Percentiles rank a stretch among this genome's conserved stretches.
Evolutionary conservation across 2,113 vertebrate genomes (phyloP).

Genomic region (Fulmarus glacialis): DNA sequence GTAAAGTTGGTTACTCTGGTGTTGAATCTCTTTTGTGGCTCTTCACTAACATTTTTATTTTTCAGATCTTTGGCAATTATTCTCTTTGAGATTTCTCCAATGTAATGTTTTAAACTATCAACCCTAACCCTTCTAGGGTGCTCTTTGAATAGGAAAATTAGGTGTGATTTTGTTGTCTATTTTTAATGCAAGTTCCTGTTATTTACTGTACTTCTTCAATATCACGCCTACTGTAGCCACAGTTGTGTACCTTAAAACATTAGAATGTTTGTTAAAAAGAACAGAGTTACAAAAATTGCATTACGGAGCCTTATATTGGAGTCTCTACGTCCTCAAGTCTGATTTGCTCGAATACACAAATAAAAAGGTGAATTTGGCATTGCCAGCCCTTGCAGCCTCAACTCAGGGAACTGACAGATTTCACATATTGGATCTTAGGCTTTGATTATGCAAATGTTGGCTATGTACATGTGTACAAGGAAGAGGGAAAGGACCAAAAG

Average conservation of each 20-base stretch:
- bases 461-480: accelerated
- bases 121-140: neutral
- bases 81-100: neutral
- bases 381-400: neutral
- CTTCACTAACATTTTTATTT: neutral
- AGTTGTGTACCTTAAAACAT: neutral
- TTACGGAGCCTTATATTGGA: neutral
- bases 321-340: neutral
- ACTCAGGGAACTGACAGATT: neutral
- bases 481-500: neutral
- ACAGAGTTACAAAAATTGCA: neutral
- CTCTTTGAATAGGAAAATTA: neutral
- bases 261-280: neutral
- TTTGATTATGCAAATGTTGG: neutral
- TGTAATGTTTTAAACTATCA: neutral
- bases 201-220: neutral
- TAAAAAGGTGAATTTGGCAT: neutral
- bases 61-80: neutral
- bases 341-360: neutral
- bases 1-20: neutral
- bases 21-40: neutral
- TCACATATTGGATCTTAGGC: neutral
- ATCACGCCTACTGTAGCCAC: neutral
- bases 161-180: neutral
- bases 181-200: neutral